Evolutionary conservation across 2,888 invertebrate species (phyloP), one percentile per base, ranked within the genome.

Genomic region (Altica lythri): DNA sequence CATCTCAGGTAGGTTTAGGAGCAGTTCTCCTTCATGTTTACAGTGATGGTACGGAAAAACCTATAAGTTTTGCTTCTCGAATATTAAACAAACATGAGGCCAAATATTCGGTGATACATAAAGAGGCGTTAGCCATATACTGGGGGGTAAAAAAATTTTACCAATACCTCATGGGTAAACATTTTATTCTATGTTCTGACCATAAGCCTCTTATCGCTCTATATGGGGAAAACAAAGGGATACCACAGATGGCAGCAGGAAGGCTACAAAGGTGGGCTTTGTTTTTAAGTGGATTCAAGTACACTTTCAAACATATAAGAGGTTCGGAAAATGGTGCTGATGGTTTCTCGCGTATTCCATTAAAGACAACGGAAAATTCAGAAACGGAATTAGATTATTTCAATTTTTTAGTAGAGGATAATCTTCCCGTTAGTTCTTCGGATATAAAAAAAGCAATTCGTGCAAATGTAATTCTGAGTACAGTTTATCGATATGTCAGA

Each of bases 181-280:
- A 53, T 34, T 53, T 53, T 34, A 27, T 42, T 14, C 10, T 51
- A 13, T 51, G 43, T 44, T 38, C 50, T 8, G 50, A 51, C 16
- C 34, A 51, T 35, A 32, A 46, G 16, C 46, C 52, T 4, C 18
- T 52, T 13, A 25, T 34, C 9, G 53, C 48, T 3, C 30, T 53
- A 14, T 42, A 42, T 17, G 53, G 53, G 2, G 42, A 53, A 25
- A 38, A 37, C 27, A 51, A 44, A 9, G 51, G 51, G 16, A 37
- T 51, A 43, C 45, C 52, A 14, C 38, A 45, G 12, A 52, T 52
- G 46, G 52, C 46, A n/a, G 52, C 52, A 2, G 52, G 52, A 29
- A 22, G 52, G 30, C 29, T 52, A 4, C 38, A 52, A 25, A 45
- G 52, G 8, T 52, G 52, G 47, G 46, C 40, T 5, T 47, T 47